These are phyloP conservation scores for Molorchus minor DNA, from an alignment of 2,888 invertebrate species.

Conservation along the genomic window DNA sequence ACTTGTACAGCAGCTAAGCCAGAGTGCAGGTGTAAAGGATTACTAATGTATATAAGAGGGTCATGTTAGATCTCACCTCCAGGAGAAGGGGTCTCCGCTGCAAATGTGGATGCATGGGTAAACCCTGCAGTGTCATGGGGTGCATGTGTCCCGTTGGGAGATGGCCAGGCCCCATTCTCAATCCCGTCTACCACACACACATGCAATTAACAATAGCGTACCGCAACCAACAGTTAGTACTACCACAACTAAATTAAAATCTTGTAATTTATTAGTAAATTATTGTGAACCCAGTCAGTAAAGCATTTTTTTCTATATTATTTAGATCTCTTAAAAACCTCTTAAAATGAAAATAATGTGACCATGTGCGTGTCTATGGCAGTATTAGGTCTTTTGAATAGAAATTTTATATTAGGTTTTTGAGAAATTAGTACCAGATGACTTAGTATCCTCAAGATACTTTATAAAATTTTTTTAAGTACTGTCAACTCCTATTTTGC, in stretches of 20 bases:
- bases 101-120: slow-evolving; percentile 56
- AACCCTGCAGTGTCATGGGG: slow-evolving; percentile 65
- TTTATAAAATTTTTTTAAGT: too few species aligned
- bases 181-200: slow-evolving; percentile 64
- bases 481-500: too few species aligned
- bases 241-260: slow-evolving; percentile 16
- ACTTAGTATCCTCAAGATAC: too few species aligned
- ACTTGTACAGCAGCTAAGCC: slow-evolving; percentile 3
- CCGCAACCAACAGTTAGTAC: slow-evolving; percentile 57
- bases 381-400: too few species aligned
- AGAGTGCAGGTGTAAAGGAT: slow-evolving; percentile 30
- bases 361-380: too few species aligned
- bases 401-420: too few species aligned
- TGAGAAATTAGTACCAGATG: too few species aligned
- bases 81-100: slow-evolving; percentile 81
- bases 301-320: too few species aligned
- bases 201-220: slow-evolving; percentile 63
- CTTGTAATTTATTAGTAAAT: too few species aligned
- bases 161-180: slow-evolving; percentile 62
- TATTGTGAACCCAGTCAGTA: too few species aligned
- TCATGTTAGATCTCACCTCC: slow-evolving; percentile 74
- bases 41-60: slow-evolving; percentile 40
- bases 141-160: slow-evolving; percentile 61
- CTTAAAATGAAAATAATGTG: too few species aligned
- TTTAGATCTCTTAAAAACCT: too few species aligned